Percentiles rank a stretch among this genome's conserved stretches.
Conservation (phyloP, 2,888 invertebrate species). For the Tanaodytes sp. region DNA sequence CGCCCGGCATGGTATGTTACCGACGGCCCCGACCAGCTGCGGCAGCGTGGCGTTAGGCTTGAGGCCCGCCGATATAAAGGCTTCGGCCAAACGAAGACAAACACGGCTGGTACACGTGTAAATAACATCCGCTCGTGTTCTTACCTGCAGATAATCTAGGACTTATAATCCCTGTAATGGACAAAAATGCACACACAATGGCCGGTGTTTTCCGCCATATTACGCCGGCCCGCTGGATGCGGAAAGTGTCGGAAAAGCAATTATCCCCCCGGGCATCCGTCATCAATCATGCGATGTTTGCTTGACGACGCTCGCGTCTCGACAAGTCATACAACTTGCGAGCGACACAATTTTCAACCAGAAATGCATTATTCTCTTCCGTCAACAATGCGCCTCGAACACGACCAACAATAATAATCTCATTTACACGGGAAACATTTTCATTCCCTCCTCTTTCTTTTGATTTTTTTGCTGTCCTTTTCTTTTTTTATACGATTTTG, state of each 20-base stretch:
- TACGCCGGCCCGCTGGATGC: too few relatives aligned
- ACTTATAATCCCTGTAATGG: conserved; percentile 26
- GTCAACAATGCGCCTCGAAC: too few relatives aligned
- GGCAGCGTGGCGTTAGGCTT: conserved; percentile 21
- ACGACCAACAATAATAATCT: too few relatives aligned
- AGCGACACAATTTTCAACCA: too few relatives aligned
- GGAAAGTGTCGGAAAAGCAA: too few relatives aligned
- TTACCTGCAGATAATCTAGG: conserved; percentile 28
- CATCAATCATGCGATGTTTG: not conserved
- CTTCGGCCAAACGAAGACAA: conserved; percentile 31
- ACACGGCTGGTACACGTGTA: conserved; percentile 32
- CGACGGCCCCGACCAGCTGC: conserved; percentile 21
- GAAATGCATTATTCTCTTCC: too few relatives aligned
- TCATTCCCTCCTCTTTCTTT: too few relatives aligned
- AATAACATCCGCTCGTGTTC: conserved; percentile 15
- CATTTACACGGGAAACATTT: too few relatives aligned
- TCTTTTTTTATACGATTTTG: too few relatives aligned
- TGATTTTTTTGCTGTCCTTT: too few relatives aligned
- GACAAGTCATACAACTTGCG: not conserved
- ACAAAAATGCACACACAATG: conserved; percentile 11
- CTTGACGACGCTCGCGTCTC: not conserved
- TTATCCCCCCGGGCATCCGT: too few relatives aligned
- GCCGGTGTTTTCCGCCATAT: conserved; percentile 8
- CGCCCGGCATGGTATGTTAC: conserved; percentile 5
- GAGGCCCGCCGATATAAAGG: not conserved